phyloP scores from a whole-genome alignment of 2,113 vertebrate genomes.

The Tauraco erythrolophus region DNA sequence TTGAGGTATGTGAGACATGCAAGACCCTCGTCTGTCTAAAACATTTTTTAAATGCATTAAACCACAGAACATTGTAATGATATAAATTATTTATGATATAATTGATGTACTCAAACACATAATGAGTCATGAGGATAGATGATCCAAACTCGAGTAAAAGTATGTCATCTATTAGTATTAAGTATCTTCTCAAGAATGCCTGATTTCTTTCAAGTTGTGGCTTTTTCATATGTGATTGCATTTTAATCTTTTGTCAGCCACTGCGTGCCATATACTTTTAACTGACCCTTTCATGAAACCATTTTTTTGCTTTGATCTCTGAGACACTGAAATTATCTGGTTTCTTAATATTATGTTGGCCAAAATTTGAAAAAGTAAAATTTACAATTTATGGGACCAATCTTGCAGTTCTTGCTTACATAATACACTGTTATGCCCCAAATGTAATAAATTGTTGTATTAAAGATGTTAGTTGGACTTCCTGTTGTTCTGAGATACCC shows the following conservation, averaged over 20 bases:
- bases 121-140: slow-evolving; percentile 57
- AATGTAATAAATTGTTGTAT: neutral
- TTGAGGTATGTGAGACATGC: neutral
- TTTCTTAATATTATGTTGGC: neutral
- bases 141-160: slow-evolving; percentile 65
- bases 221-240: slow-evolving; percentile 14
- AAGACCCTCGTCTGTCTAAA: neutral
- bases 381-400: neutral
- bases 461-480: neutral
- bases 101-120: slow-evolving; percentile 60
- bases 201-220: slow-evolving; percentile 52
- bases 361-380: neutral
- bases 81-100: slow-evolving; percentile 72
- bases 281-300: slow-evolving; percentile 1
- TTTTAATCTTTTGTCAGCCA: slow-evolving; percentile 47
- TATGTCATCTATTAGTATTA: slow-evolving; percentile 63
- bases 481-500: neutral
- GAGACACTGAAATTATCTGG: neutral
- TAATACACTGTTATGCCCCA: neutral
- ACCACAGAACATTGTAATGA: slow-evolving; percentile 57
- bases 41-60: slow-evolving; percentile 24
- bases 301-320: neutral
- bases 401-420: neutral
- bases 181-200: slow-evolving; percentile 51
- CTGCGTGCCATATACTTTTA: neutral